Base-by-base conservation (phyloP, 2,888 invertebrate species). In the Onchidella celtica region DNA sequence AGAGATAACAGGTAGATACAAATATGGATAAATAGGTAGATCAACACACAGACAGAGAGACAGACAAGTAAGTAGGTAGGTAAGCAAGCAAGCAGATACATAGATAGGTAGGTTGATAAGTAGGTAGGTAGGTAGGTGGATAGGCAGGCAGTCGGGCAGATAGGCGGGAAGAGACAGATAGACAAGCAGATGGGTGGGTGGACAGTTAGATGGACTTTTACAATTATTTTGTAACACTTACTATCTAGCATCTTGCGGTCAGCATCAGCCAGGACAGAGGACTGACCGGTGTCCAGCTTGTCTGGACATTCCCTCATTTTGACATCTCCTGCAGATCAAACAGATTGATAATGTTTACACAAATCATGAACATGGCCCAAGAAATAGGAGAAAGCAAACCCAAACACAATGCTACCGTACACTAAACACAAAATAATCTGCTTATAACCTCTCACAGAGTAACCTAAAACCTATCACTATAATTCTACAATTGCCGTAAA, bases 211-310 rank as follows among this genome's bases (percentile, higher is more conserved):
- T 17, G 17, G 47, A 47, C 47, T n/a, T n/a, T n/a, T 17, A 66
- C 11, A 38, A 17, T 24, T 3, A 4, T 27, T 27, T 3, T 17
- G 6, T 24, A 24, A 40, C 59, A 85, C 87, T 83, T 72, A 88
- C 88, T 85, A 57, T 86, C 87, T 21, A 88, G 68, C 40, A 86
- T 75, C 47, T 85, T 79, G 40, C 74, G 73, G 61, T 88, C 88
- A 3, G 85, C 77, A 47, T 87, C 86, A 66, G 70, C 63, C 27
- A 85, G 75, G n/a, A 65, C n/a, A 4, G 29, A 27, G 27, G 75
- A 14, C 38, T 38, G n/a, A 40, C 47, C 65, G 27, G 75, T 9
- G 65, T 34, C 75, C 61, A 65, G 65, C 32, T 65, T 75, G 32
- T 40, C 75, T 17, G 40, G 75, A n/a, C 47, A 63, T n/a, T 40